Evolutionary conservation across 2,888 invertebrate genomes (phyloP).

Genomic region (Drosophila pegasa): DNA sequence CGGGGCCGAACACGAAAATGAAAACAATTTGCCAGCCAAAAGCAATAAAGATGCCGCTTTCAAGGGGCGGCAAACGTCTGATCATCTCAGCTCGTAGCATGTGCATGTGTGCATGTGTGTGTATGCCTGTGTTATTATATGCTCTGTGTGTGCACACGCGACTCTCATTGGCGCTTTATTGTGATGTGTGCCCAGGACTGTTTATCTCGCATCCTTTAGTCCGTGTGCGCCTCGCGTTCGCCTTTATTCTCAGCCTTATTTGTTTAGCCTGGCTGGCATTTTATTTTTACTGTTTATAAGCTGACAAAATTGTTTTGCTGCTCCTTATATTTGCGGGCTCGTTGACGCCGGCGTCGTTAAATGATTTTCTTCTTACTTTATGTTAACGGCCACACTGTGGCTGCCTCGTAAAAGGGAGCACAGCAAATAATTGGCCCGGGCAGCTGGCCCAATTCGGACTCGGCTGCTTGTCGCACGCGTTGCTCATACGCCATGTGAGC

Average conservation of each 20-base stretch:
- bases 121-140: conserved; percentile 16
- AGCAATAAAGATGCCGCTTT: conserved; percentile 59
- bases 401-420: conserved; percentile 59
- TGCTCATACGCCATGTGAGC: conserved; percentile 25
- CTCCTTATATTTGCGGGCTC: conserved; percentile 19
- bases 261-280: conserved; percentile 67
- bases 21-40: conserved; percentile 62
- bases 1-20: conserved; percentile 31
- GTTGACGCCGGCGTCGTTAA: conserved; percentile 39
- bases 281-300: conserved; percentile 78
- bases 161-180: conserved; percentile 67
- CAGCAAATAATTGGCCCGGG: conserved; percentile 61
- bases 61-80: conserved; percentile 29
- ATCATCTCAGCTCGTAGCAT: conserved; percentile 4
- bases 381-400: conserved; percentile 55
- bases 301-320: conserved; percentile 72
- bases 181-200: conserved; percentile 44
- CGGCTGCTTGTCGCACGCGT: conserved; percentile 2
- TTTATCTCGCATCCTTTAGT: conserved; percentile 10
- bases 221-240: neutral
- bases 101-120: neutral
- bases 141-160: conserved; percentile 12
- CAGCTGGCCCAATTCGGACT: conserved; percentile 9
- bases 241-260: conserved; percentile 36
- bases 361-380: conserved; percentile 38